Evolutionary conservation across 2,113 vertebrate genomes (phyloP).

Genomic region (Gallinago jamesoni): DNA sequence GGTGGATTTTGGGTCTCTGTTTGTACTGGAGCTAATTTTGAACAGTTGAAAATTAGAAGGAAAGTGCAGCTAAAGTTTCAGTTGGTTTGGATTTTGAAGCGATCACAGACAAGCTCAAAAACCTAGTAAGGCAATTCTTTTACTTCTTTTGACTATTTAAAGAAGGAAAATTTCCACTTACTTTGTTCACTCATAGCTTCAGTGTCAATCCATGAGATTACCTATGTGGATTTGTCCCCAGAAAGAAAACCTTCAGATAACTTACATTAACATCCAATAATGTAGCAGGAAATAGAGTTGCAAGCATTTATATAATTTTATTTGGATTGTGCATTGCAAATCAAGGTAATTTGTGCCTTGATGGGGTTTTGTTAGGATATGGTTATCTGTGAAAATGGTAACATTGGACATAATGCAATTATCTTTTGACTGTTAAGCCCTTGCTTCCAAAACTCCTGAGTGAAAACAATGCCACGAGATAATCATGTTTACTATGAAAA

Average conservation of each 20-base stretch:
- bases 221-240: neutral
- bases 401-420: neutral
- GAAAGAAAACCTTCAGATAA: neutral
- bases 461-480: neutral
- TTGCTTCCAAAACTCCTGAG: neutral
- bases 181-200: neutral
- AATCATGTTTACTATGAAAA: neutral
- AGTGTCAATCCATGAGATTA: neutral
- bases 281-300: neutral
- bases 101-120: neutral
- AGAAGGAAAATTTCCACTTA: neutral
- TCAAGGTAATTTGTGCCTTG: neutral
- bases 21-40: neutral
- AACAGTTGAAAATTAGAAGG: neutral
- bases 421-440: neutral
- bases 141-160: neutral
- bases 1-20: neutral
- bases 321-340: neutral
- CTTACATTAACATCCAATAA: neutral
- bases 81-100: neutral
- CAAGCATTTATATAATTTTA: neutral
- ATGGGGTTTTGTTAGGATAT: neutral
- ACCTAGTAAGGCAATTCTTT: neutral
- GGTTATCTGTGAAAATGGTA: neutral
- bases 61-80: neutral